These are phyloP conservation scores for Pachyramphus minor DNA, from an alignment of 2,113 vertebrate genomes.

Conservation along the genomic window DNA sequence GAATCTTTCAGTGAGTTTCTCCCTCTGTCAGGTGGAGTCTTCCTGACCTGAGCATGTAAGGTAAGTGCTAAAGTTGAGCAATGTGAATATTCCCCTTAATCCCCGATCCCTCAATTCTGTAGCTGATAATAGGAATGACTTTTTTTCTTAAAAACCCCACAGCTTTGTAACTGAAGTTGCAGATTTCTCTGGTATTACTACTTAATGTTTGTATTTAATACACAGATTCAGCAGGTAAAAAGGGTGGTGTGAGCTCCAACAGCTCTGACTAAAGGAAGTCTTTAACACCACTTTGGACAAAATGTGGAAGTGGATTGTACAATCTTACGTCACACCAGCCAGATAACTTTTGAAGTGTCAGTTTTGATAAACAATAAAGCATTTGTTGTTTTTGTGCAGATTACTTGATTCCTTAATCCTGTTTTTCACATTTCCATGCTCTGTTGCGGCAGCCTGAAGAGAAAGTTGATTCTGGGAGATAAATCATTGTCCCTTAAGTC, in stretches of 20 bases:
- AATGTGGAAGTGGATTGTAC: not conserved
- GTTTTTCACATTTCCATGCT: conserved; percentile 37
- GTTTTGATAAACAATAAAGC: not conserved
- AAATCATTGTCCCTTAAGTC: conserved; percentile 44
- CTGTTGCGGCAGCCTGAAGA: not conserved
- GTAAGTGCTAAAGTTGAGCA: not conserved
- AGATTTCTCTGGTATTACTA: not conserved
- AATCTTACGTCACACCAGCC: not conserved
- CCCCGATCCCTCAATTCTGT: not conserved
- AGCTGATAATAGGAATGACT: not conserved
- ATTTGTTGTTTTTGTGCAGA: not conserved
- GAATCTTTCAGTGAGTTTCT: not conserved
- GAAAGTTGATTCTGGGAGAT: conserved; percentile 38
- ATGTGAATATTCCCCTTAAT: not conserved
- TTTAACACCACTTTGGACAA: not conserved
- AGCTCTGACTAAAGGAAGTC: not conserved
- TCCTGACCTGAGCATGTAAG: not conserved
- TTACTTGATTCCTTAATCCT: conserved; percentile 31
- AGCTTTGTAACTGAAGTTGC: not conserved
- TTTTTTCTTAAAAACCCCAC: too few relatives aligned
- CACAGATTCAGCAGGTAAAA: not conserved
- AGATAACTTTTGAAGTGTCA: conserved; percentile 1
- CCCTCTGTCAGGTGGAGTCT: not conserved
- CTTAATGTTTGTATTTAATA: not conserved
- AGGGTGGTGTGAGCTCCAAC: not conserved